These are phyloP conservation scores for Aix galericulata DNA, from an alignment of 2,113 vertebrate species.

Conservation along the genomic window DNA sequence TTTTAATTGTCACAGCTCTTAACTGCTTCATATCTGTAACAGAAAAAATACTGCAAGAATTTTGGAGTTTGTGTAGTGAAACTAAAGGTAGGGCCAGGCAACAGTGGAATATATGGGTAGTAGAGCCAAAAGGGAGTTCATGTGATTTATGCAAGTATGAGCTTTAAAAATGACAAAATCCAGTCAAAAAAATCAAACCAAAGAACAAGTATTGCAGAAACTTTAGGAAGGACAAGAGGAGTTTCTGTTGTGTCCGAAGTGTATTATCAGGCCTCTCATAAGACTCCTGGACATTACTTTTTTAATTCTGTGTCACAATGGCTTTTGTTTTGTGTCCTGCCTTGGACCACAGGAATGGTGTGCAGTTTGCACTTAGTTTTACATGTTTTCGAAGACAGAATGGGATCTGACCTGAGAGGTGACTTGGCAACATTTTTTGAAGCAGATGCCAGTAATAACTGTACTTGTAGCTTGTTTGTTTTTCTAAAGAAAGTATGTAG, in stretches of 20 bases:
- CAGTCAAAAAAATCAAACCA: neutral
- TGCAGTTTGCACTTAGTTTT: neutral
- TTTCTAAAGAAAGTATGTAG: constrained; percentile 4
- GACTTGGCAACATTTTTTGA: neutral
- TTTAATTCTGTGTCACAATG: neutral
- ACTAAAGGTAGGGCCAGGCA: neutral
- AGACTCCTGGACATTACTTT: neutral
- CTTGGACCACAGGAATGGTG: neutral
- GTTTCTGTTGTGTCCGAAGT: neutral
- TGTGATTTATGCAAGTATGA: neutral
- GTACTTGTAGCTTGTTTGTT: neutral
- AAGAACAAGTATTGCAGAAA: neutral
- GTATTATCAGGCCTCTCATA: neutral
- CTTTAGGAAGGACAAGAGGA: neutral
- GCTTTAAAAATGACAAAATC: neutral
- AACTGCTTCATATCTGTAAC: neutral
- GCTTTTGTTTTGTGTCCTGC: neutral
- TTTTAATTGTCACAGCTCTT: neutral
- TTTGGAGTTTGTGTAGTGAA: neutral
- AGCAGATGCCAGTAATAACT: neutral
- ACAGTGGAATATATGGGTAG: neutral
- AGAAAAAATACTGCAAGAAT: neutral
- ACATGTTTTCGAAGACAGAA: neutral
- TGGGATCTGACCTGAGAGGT: neutral
- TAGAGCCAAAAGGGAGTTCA: neutral